Conservation (phyloP, 2,797 vertebrate genomes). For the Chelmon rostratus region DNA sequence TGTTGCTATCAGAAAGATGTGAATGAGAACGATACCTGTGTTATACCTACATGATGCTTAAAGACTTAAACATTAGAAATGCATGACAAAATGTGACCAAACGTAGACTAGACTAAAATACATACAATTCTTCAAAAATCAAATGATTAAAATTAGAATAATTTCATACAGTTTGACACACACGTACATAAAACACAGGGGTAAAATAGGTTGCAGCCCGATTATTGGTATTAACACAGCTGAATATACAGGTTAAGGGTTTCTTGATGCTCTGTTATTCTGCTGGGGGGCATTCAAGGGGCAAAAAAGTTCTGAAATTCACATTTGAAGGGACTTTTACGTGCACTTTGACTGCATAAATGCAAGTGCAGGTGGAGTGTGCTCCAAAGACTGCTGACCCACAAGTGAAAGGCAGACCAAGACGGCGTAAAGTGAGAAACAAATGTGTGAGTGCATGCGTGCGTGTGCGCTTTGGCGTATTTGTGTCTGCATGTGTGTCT, state of each 20-base stretch:
- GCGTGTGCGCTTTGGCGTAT: constrained; percentile 11
- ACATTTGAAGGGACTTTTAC: constrained; percentile 4
- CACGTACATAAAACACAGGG: background rate
- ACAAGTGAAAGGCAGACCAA: constrained; percentile 39
- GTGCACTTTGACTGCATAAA: constrained; percentile 18
- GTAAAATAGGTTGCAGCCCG: background rate
- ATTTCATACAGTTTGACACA: background rate
- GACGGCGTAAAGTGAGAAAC: constrained; percentile 30
- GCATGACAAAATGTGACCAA: too few relatives aligned
- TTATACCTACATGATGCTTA: too few relatives aligned
- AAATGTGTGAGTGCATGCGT: constrained; percentile 17
- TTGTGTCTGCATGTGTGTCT: constrained; percentile 12
- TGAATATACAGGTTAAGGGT: background rate
- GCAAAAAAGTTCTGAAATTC: constrained; percentile 17
- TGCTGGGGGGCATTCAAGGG: background rate
- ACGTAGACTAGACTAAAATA: too few relatives aligned
- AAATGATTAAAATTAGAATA: background rate
- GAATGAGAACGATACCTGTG: too few relatives aligned
- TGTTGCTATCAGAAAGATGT: too few relatives aligned
- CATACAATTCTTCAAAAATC: too few relatives aligned
- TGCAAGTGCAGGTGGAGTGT: constrained; percentile 21
- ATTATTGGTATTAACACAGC: background rate
- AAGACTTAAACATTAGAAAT: too few relatives aligned
- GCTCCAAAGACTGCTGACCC: constrained; percentile 54
- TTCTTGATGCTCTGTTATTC: background rate